A percentile compares a stretch with the other conserved stretches of the same genome.
Conservation (phyloP, 2,113 vertebrate genomes). For the Tychaedon coryphoeus region DNA sequence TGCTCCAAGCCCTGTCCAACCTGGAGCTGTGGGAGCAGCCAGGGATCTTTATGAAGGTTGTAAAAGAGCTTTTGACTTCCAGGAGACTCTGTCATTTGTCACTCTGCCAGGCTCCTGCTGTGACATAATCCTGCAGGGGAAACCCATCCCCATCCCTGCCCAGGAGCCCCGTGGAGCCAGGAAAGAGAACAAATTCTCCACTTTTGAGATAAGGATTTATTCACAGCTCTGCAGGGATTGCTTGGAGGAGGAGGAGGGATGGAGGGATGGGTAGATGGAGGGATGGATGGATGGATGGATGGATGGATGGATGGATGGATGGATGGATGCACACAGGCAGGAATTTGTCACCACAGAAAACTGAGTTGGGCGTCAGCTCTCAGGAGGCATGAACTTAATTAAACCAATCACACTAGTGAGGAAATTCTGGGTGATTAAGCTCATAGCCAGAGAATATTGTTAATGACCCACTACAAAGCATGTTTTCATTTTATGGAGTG, state of each 20-base stretch:
- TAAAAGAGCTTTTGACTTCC: not conserved
- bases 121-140: not conserved
- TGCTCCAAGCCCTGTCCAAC: not conserved
- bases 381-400: not conserved
- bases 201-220: not conserved
- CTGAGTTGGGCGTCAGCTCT: not conserved
- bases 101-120: not conserved
- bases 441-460: not conserved
- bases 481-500: not conserved
- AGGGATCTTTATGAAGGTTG: not conserved
- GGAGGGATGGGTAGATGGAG: not conserved
- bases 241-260: not conserved
- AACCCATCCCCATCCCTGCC: not conserved
- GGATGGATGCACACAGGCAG: rapidly evolving
- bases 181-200: not conserved
- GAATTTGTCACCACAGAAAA: not conserved
- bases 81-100: rapidly evolving
- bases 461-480: not conserved
- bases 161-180: not conserved
- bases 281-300: not conserved
- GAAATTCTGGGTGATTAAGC: not conserved
- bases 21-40: not conserved
- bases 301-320: not conserved
- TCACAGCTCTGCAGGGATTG: not conserved
- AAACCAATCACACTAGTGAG: not conserved